Conservation (phyloP, 2,888 invertebrate genomes). For the Sphinx pinastri region DNA sequence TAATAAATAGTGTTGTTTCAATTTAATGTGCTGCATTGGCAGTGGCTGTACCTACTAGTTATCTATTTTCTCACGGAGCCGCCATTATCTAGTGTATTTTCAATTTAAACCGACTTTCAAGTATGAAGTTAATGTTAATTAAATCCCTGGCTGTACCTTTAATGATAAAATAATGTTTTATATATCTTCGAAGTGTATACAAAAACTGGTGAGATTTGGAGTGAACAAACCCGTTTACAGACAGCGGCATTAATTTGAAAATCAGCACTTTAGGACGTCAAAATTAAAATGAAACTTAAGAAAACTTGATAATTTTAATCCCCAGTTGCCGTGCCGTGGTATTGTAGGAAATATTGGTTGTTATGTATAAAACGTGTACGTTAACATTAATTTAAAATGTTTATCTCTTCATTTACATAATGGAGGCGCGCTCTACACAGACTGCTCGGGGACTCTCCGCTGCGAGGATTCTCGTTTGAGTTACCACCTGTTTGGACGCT, state of each 20-base stretch:
- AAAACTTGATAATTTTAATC: constrained; percentile 45
- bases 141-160: constrained; percentile 10
- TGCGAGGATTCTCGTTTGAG: constrained; percentile 51
- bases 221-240: constrained; percentile 17
- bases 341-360: constrained; percentile 56
- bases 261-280: constrained; percentile 26
- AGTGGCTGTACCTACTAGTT: neutral
- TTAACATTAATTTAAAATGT: constrained; percentile 73
- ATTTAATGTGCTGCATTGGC: neutral
- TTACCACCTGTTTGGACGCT: constrained; percentile 38
- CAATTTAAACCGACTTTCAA: constrained; percentile 12
- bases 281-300: constrained; percentile 33
- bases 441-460: constrained; percentile 69
- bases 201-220: constrained; percentile 23
- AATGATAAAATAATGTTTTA: constrained; percentile 21
- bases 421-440: constrained; percentile 60
- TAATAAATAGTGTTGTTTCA: neutral
- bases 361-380: constrained; percentile 57
- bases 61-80: constrained; percentile 10
- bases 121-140: constrained; percentile 20
- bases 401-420: constrained; percentile 79
- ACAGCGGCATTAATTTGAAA: constrained; percentile 25
- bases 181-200: constrained; percentile 9
- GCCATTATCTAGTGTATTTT: constrained; percentile 15
- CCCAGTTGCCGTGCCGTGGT: constrained; percentile 39